A percentile compares a stretch with the other conserved stretches of the same genome.
These are phyloP conservation scores for Baryphthengus martii DNA, from an alignment of 2,113 vertebrate species.

Conservation along the genomic window DNA sequence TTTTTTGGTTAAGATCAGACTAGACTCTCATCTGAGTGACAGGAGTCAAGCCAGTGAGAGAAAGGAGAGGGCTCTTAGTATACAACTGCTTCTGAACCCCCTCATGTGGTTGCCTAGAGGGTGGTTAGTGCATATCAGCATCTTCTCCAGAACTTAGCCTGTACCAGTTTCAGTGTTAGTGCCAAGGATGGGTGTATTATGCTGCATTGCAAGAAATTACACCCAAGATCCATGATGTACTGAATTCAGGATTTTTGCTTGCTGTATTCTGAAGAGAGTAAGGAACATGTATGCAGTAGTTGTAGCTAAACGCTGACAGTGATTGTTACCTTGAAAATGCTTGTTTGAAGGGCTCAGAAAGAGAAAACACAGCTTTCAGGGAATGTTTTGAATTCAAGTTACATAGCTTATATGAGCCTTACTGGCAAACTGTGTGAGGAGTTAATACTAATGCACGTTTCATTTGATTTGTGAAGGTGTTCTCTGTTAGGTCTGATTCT, in stretches of 20 bases:
- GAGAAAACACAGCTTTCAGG: not conserved
- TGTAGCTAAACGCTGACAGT: not conserved
- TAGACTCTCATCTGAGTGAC: not conserved
- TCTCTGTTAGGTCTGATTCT: not conserved
- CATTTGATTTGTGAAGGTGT: not conserved
- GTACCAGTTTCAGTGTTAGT: accelerated
- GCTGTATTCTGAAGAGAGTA: not conserved
- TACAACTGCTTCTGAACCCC: not conserved
- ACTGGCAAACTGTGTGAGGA: not conserved
- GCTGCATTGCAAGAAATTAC: not conserved
- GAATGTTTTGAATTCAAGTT: not conserved
- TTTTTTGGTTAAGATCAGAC: not conserved
- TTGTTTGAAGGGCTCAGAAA: not conserved
- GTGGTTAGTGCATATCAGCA: not conserved
- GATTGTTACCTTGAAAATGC: not conserved
- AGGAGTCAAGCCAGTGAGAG: not conserved
- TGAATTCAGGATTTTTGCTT: not conserved
- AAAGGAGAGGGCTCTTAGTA: not conserved
- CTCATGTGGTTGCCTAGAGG: not conserved
- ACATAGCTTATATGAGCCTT: not conserved
- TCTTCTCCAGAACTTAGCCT: not conserved
- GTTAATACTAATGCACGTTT: not conserved
- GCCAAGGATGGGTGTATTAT: not conserved
- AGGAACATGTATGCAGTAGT: not conserved
- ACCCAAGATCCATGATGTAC: not conserved